These are phyloP conservation scores for Gallinago undulata DNA, from an alignment of 2,113 vertebrate species.

Conservation along the genomic window DNA sequence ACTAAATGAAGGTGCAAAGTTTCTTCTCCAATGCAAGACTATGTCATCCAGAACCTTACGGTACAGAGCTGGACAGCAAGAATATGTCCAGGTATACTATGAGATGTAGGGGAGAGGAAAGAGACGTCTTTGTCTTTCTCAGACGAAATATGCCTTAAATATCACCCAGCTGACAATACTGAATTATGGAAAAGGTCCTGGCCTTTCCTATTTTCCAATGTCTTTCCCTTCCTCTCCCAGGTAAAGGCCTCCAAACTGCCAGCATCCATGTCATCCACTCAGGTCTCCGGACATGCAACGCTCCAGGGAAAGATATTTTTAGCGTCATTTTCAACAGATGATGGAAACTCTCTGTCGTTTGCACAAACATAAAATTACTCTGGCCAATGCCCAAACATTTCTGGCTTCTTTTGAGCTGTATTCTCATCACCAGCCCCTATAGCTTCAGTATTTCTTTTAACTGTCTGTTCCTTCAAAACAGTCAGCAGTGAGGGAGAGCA, in stretches of 20 bases:
- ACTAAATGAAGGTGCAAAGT: neutral
- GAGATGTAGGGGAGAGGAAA: neutral
- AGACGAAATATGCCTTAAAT: neutral
- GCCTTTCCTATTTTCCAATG: neutral
- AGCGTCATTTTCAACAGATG: constrained; percentile 12
- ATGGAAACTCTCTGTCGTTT: constrained; percentile 28
- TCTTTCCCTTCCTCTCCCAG: neutral
- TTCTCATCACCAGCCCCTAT: neutral
- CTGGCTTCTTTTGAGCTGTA: neutral
- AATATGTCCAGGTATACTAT: neutral
- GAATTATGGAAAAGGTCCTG: neutral
- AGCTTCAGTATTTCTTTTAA: neutral
- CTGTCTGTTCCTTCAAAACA: neutral
- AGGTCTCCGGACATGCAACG: neutral
- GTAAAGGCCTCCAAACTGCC: neutral
- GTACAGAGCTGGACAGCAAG: rapidly evolving
- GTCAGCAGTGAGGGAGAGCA: neutral
- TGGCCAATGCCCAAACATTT: neutral
- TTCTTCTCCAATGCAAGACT: neutral
- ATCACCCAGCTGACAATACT: neutral
- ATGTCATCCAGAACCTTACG: neutral
- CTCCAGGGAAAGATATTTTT: constrained; percentile 27
- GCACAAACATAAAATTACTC: neutral
- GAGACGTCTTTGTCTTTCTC: neutral
- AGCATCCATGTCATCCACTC: neutral